These are phyloP conservation scores for Petrocephalus zakoni DNA, from an alignment of 2,113 vertebrate genomes.

Conservation along the genomic window DNA sequence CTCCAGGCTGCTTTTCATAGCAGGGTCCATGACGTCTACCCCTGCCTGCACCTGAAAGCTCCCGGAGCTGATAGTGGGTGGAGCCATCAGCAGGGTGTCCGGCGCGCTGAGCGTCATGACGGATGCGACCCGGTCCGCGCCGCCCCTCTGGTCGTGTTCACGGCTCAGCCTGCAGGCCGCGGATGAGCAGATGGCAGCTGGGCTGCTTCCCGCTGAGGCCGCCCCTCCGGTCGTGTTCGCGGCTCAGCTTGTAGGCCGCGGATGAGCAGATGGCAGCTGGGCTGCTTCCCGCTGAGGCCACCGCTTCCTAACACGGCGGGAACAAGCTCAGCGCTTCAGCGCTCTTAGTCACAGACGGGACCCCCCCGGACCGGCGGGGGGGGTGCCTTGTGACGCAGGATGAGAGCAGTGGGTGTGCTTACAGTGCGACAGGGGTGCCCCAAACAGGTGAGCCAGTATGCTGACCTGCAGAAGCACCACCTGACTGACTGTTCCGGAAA, in stretches of 20 bases:
- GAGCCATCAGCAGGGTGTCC: background rate
- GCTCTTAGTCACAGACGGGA: background rate
- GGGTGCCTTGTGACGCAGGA: background rate
- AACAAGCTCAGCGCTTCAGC: background rate
- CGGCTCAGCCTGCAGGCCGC: background rate
- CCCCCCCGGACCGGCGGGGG: background rate
- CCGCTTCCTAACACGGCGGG: background rate
- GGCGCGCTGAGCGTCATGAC: background rate
- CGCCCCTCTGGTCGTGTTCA: too few relatives aligned
- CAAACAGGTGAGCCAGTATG: background rate
- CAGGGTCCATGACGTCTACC: background rate
- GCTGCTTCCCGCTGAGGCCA: background rate
- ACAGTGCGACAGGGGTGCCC: background rate
- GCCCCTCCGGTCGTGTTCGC: background rate
- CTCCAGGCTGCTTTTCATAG: background rate
- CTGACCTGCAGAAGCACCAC: background rate
- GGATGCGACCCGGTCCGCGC: background rate
- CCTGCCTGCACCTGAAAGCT: background rate
- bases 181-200: background rate
- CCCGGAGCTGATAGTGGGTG: background rate
- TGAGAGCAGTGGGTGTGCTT: background rate
- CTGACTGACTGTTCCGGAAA: background rate
- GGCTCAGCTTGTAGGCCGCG: background rate
- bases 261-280: background rate
- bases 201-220: background rate